phyloP scores from a whole-genome alignment of 2,797 vertebrate species.

The Lutjanus argentimaculatus region DNA sequence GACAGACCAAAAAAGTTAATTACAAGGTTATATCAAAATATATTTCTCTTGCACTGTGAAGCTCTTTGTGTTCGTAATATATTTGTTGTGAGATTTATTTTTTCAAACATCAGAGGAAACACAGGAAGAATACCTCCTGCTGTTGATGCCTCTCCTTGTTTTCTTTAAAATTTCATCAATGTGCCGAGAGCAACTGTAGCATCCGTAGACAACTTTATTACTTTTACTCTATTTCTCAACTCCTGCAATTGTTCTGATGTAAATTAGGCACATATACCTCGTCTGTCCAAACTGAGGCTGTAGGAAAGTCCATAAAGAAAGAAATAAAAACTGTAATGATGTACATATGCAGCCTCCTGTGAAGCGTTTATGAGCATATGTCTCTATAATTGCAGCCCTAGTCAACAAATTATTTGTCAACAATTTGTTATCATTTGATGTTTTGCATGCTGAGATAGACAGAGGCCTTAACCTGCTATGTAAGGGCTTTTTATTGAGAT shows the following conservation, averaged over 20 bases:
- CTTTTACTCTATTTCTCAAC: background rate
- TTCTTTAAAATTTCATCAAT: background rate
- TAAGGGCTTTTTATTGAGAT: slow-evolving; percentile 76
- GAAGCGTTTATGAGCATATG: slow-evolving; percentile 28
- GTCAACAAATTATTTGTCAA: slow-evolving; percentile 64
- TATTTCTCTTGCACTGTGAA: background rate
- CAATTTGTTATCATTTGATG: slow-evolving; percentile 64
- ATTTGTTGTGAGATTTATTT: background rate
- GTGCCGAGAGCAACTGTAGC: background rate
- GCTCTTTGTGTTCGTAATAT: background rate
- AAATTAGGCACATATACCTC: background rate
- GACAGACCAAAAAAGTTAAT: background rate
- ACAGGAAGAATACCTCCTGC: slow-evolving; percentile 16
- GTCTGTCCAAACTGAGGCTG: background rate
- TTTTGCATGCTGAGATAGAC: slow-evolving; percentile 59
- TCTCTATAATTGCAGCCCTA: slow-evolving; percentile 45
- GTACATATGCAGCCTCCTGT: slow-evolving; percentile 16
- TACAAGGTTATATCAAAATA: background rate
- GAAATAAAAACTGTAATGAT: slow-evolving; percentile 1
- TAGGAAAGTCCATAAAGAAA: background rate
- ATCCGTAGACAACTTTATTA: background rate
- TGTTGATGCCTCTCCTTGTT: slow-evolving; percentile 9
- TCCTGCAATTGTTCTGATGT: background rate
- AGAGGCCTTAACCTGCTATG: slow-evolving; percentile 64
- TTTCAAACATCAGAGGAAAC: slow-evolving; percentile 10